These are phyloP conservation scores for Druon quercuslanigerum DNA, from an alignment of 1,140 invertebrate species.

Conservation along the genomic window DNA sequence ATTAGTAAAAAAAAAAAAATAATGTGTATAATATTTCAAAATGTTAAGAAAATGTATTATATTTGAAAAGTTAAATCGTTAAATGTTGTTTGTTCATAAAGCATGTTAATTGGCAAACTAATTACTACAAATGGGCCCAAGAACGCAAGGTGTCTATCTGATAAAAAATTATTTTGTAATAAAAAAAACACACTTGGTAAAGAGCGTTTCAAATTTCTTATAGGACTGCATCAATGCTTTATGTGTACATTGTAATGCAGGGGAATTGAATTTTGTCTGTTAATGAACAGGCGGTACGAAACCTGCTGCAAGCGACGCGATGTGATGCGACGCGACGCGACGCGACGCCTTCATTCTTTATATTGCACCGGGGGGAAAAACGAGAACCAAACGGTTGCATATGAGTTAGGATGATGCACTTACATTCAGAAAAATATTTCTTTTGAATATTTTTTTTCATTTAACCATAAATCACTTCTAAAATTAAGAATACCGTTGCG, in stretches of 20 bases:
- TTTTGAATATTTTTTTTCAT: no score
- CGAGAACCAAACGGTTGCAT: not conserved
- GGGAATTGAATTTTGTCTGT: not conserved
- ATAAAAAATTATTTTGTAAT: not conserved
- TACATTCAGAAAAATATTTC: not conserved
- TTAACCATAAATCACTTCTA: no score
- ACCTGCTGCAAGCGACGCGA: not conserved
- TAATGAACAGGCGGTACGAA: slow-evolving; percentile 9
- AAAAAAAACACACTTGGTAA: not conserved
- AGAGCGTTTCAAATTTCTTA: not conserved
- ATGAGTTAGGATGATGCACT: slow-evolving; percentile 18
- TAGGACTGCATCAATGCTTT: not conserved
- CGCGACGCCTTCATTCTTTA: not conserved
- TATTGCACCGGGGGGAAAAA: slow-evolving; percentile 6
- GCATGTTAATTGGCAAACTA: no score
- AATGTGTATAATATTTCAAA: no score
- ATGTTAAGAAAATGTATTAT: no score
- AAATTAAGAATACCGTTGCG: no score
- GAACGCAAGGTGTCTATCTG: no score
- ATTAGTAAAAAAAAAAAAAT: no score
- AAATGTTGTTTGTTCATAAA: no score
- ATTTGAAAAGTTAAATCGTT: no score
- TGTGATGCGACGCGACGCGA: no score
- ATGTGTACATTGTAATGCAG: not conserved
- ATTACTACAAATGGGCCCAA: no score